phyloP scores from a whole-genome alignment of 2,797 vertebrate species.

The Merluccius polli region DNA sequence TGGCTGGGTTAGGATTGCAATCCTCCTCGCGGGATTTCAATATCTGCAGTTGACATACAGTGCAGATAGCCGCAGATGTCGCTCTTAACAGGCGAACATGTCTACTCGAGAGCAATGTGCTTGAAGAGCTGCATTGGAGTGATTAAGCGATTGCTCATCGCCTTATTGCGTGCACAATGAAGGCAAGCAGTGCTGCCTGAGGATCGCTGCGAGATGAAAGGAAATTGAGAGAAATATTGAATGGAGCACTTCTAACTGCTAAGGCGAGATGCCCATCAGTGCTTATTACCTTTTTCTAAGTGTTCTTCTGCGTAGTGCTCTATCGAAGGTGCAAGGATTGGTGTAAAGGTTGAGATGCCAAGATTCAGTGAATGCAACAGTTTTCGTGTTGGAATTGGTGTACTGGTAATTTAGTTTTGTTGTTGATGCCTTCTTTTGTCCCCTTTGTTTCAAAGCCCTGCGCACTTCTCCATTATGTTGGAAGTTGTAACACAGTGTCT shows the following conservation, averaged over 20 bases:
- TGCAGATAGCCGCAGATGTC: slow-evolving; percentile 24
- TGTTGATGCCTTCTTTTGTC: slow-evolving; percentile 6
- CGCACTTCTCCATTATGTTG: slow-evolving; percentile 6
- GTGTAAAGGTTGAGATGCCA: neutral
- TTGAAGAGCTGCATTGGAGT: slow-evolving; percentile 34
- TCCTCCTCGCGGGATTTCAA: slow-evolving; percentile 31
- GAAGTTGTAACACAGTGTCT: slow-evolving; percentile 10
- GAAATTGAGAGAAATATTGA: neutral
- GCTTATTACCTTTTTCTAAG: slow-evolving; percentile 20
- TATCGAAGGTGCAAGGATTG: slow-evolving; percentile 6
- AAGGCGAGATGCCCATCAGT: slow-evolving; percentile 11
- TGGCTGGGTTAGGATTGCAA: slow-evolving; percentile 19
- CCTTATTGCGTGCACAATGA: slow-evolving; percentile 40
- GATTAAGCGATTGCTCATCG: slow-evolving; percentile 49
- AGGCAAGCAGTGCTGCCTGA: slow-evolving; percentile 44
- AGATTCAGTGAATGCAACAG: slow-evolving; percentile 5
- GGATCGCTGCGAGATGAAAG: slow-evolving; percentile 22
- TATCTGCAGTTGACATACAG: slow-evolving; percentile 24
- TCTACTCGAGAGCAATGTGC: slow-evolving; percentile 36
- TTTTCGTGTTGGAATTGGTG: slow-evolving; percentile 9
- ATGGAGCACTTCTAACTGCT: slow-evolving; percentile 14
- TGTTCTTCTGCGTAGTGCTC: slow-evolving; percentile 10
- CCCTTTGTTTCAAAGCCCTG: slow-evolving; percentile 5
- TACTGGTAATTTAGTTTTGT: neutral
- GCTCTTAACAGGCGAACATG: slow-evolving; percentile 37